Evolutionary conservation across 2,113 vertebrate genomes (phyloP).

Genomic region (Oceanodroma tethys): DNA sequence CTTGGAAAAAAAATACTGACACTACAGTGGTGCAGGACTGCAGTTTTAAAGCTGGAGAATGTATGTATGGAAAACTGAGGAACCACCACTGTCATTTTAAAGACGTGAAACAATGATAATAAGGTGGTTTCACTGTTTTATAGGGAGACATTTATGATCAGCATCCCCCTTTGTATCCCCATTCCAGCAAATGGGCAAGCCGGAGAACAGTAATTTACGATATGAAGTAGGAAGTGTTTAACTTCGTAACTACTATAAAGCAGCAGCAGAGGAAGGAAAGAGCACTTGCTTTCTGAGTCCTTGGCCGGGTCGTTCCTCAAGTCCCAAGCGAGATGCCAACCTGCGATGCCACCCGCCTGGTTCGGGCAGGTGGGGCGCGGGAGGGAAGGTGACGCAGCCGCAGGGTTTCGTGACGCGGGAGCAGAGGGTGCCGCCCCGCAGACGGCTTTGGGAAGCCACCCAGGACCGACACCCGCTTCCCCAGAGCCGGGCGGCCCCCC

Average conservation of each 20-base stretch:
- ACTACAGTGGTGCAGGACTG: fast-evolving
- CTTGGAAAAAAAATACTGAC: neutral
- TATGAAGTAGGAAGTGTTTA: neutral
- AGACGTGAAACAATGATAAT: neutral
- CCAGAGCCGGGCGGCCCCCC: neutral
- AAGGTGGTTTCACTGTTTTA: neutral
- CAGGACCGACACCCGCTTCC: neutral
- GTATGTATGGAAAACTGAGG: neutral
- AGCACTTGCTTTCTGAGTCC: neutral
- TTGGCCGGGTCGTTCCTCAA: neutral
- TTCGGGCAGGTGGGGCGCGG: neutral
- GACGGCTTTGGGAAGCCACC: neutral
- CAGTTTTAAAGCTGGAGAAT: neutral
- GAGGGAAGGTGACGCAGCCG: neutral
- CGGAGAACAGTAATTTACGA: neutral
- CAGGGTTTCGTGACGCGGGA: fast-evolving
- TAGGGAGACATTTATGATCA: neutral
- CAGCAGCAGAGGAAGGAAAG: neutral
- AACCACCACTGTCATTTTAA: neutral
- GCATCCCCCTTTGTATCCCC: neutral
- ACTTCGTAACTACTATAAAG: neutral
- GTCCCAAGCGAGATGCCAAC: neutral
- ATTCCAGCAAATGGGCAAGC: fast-evolving
- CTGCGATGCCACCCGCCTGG: neutral
- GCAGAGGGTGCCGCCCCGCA: fast-evolving